Conservation (phyloP, 2,113 vertebrate genomes). For the Dromas ardeola region DNA sequence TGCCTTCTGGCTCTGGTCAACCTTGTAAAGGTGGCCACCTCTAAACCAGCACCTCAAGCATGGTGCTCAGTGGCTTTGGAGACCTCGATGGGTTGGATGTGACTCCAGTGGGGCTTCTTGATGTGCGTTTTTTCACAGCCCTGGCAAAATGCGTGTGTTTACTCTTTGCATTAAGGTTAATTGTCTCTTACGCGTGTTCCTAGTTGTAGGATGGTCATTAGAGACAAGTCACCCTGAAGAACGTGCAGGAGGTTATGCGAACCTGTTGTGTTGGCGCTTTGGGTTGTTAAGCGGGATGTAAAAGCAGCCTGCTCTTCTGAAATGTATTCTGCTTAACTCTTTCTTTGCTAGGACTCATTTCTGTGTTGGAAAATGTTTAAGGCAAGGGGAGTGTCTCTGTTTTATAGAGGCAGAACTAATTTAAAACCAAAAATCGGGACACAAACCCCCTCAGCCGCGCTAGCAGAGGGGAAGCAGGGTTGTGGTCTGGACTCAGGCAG, state of each 20-base stretch:
- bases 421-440: not conserved
- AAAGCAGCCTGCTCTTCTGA: not conserved
- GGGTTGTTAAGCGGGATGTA: not conserved
- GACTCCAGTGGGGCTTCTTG: not conserved
- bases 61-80: not conserved
- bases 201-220: not conserved
- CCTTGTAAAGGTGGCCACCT: not conserved
- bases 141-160: not conserved
- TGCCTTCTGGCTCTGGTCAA: not conserved
- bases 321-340: not conserved
- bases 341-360: not conserved
- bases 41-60: not conserved
- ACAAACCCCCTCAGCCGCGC: not conserved
- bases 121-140: not conserved
- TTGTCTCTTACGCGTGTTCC: not conserved
- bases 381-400: not conserved
- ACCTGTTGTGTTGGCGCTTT: not conserved
- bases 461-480: not conserved
- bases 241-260: not conserved
- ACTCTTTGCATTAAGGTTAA: not conserved
- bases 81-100: not conserved
- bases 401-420: not conserved
- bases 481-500: not conserved
- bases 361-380: not conserved
- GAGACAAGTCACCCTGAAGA: not conserved